These are phyloP conservation scores for Leptopilina drosophilae DNA, from an alignment of 2,888 invertebrate genomes.

Conservation along the genomic window DNA sequence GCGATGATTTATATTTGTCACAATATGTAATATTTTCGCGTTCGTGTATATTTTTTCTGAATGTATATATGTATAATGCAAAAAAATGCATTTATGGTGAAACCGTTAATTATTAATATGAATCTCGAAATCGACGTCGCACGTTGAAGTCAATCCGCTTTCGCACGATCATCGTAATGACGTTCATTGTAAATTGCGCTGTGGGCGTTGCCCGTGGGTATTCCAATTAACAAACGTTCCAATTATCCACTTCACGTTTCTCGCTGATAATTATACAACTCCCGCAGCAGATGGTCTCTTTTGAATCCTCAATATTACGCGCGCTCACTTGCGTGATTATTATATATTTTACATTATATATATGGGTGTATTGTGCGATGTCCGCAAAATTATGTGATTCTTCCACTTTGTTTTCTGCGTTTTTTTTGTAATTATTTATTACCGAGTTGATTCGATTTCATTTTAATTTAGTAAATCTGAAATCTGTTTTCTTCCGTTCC, in stretches of 20 bases:
- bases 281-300: constrained; percentile 54
- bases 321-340: constrained; percentile 34
- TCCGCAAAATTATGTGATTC: constrained; percentile 3
- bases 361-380: background rate
- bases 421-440: too few species aligned
- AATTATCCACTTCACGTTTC: constrained; percentile 70
- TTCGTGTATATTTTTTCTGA: too few species aligned
- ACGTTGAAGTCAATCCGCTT: constrained; percentile 34
- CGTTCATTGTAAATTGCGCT: constrained; percentile 31
- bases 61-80: background rate
- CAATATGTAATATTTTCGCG: background rate
- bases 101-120: constrained; percentile 34
- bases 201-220: constrained; percentile 55
- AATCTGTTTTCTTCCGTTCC: too few species aligned
- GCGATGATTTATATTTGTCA: background rate
- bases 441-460: too few species aligned
- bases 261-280: constrained; percentile 68
- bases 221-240: constrained; percentile 71
- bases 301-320: constrained; percentile 30
- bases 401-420: background rate
- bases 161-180: constrained; percentile 39
- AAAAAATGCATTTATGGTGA: constrained; percentile 14
- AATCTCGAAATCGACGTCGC: constrained; percentile 29
- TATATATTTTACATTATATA: background rate
- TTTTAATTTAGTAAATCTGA: too few species aligned